phyloP scores from a whole-genome alignment of 2,113 vertebrate genomes.

The Ochotona princeps region DNA sequence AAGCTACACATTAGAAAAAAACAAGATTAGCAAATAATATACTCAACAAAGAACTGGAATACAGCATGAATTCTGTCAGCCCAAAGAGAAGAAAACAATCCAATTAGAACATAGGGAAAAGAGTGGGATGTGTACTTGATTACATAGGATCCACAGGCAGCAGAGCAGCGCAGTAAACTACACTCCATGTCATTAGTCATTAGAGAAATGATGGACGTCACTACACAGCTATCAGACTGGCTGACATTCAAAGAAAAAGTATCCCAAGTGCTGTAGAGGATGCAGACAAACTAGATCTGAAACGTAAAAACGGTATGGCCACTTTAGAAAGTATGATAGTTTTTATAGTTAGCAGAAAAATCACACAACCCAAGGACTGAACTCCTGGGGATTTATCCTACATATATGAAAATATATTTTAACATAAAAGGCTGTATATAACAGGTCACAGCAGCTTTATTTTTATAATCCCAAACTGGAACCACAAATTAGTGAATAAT shows the following conservation, averaged over 20 bases:
- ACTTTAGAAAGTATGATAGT: not conserved
- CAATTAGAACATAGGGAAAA: constrained; percentile 31
- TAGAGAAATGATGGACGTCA: constrained; percentile 37
- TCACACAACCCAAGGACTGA: not conserved
- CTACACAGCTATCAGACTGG: not conserved
- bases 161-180: constrained; percentile 23
- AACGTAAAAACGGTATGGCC: constrained; percentile 27
- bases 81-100: not conserved
- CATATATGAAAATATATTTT: constrained; percentile 35
- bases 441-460: not conserved
- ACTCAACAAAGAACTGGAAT: constrained; percentile 1
- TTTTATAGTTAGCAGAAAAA: constrained; percentile 40
- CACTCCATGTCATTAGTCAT: not conserved
- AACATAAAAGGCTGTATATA: not conserved
- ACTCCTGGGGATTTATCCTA: not conserved
- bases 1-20: not conserved
- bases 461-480: constrained; percentile 10
- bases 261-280: constrained; percentile 22
- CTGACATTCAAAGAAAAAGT: constrained; percentile 49
- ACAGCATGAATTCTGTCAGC: constrained; percentile 20
- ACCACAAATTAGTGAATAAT: not conserved
- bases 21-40: constrained; percentile 46
- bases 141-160: not conserved
- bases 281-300: not conserved
- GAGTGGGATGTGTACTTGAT: not conserved